phyloP scores from a whole-genome alignment of 2,797 vertebrate species.

The Sylvilagus floridanus region DNA sequence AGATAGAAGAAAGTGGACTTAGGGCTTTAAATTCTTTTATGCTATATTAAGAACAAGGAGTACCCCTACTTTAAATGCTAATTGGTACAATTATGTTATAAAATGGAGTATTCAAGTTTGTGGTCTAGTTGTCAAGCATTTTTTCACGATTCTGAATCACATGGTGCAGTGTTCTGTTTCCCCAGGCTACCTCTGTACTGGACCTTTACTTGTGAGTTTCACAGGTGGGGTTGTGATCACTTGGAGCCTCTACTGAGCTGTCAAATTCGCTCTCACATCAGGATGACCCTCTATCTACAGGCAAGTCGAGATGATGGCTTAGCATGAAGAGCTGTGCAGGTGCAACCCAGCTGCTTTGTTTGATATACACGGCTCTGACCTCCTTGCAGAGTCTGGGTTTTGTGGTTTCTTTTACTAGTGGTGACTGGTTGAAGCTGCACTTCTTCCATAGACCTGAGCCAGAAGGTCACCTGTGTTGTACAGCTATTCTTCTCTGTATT shows the following conservation, averaged over 20 bases:
- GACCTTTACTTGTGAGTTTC: not conserved
- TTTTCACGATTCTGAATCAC: not conserved
- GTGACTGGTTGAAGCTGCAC: conserved; percentile 82
- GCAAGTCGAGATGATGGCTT: not conserved
- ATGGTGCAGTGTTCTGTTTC: not conserved
- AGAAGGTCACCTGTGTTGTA: conserved; percentile 74
- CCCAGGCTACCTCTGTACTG: rapidly evolving
- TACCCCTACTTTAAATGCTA: not conserved
- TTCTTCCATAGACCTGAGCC: conserved; percentile 83
- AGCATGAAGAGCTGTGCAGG: not conserved
- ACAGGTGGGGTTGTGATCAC: not conserved
- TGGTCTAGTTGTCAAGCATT: not conserved
- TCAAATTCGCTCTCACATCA: not conserved
- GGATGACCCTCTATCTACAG: not conserved
- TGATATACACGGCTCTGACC: conserved; percentile 68
- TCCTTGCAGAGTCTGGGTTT: conserved; percentile 68
- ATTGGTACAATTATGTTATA: not conserved
- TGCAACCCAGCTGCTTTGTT: not conserved
- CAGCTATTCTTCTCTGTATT: conserved; percentile 75
- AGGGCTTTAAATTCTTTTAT: not conserved
- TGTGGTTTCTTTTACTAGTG: conserved; percentile 85
- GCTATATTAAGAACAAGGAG: not conserved
- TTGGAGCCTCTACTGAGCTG: not conserved
- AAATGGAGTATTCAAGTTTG: not conserved
- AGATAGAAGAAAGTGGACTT: not conserved